Evolutionary conservation across 2,797 vertebrate genomes (phyloP), one percentile per base, ranked within the genome.

Genomic region (Phyllotis vaccarum): DNA sequence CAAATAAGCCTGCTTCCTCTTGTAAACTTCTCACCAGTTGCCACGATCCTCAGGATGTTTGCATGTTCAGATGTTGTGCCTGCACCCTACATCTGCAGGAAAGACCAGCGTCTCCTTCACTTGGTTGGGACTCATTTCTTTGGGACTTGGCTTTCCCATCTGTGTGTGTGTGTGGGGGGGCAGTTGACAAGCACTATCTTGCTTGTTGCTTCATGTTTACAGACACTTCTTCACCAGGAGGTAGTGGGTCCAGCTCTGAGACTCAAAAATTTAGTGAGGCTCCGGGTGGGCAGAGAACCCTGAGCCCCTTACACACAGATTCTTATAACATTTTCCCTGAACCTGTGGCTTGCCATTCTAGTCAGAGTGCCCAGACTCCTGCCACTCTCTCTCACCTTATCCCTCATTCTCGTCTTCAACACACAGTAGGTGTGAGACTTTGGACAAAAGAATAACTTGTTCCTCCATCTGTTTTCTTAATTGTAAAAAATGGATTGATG

Each of bases 391-490:
- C n/a, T 72, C 46, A 89, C 37, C 21, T 43, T 0, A 16, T 74
- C 27, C 46, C 27, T 17, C 60, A 79, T 46, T 95, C 49, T 93
- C 72, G 46, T 79, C 70, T 72, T 78, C 5, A 75, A 49, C 37
- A 62, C 17, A 49, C 56, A 68, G 83, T 31, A 85, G 72, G 22
- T n/a, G 13, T 49, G 22, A 49, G 54, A 88, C 7, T 31, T 78
- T 60, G 8, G 31, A n/a, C 49, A 91, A 89, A 37, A 86, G 46
- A 1, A 43, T 85, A 40, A 68, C n/a, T 86, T 82, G n/a, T 75
- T n/a, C n/a, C 37, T 91, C 68, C 31, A 11, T 95, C 56, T 76
- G n/a, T 96, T 95, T 95, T 96, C 82, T 93, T 43, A 83, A 60
- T 68, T 83, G 22, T 90, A 11, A 90, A 79, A 72, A 93, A 62